Conservation (phyloP, 2,888 invertebrate species). For the Andrena bucephala region DNA sequence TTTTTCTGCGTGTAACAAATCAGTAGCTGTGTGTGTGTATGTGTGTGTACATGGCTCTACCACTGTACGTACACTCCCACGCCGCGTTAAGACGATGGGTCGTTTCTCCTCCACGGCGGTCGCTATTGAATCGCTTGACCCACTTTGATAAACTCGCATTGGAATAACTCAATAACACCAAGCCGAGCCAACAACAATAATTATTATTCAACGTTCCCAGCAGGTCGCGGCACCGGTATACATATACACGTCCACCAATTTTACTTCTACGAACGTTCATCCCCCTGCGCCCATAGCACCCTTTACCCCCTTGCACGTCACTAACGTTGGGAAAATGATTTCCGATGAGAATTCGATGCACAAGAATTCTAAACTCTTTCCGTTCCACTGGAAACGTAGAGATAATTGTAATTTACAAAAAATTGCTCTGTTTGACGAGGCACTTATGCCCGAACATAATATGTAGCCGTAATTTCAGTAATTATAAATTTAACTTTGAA, state of each 20-base stretch:
- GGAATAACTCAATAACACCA: slow-evolving; percentile 82
- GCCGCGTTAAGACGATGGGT: slow-evolving; percentile 74
- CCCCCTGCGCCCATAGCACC: slow-evolving; percentile 17
- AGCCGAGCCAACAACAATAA: slow-evolving; percentile 79
- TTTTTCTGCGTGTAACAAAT: slow-evolving; percentile 43
- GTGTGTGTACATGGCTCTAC: slow-evolving; percentile 37
- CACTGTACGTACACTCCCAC: slow-evolving; percentile 72
- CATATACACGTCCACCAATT: slow-evolving; percentile 57
- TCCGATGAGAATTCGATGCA: background rate
- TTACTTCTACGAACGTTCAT: slow-evolving; percentile 55
- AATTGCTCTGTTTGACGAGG: too few species aligned
- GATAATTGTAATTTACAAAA: too few species aligned
- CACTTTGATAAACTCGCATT: slow-evolving; percentile 85
- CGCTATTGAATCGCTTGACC: slow-evolving; percentile 85
- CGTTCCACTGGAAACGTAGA: too few species aligned
- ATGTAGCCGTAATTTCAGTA: too few species aligned
- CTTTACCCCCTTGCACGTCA: slow-evolving; percentile 7
- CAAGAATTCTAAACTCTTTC: background rate
- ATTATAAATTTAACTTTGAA: too few species aligned
- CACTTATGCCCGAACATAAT: too few species aligned
- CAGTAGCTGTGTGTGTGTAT: slow-evolving; percentile 28
- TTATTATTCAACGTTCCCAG: slow-evolving; percentile 79
- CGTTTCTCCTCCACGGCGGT: slow-evolving; percentile 77
- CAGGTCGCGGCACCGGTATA: slow-evolving; percentile 42
- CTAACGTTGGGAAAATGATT: background rate